Base-by-base conservation (phyloP, 2,797 vertebrate species). In the Philypnodon macrostomus region DNA sequence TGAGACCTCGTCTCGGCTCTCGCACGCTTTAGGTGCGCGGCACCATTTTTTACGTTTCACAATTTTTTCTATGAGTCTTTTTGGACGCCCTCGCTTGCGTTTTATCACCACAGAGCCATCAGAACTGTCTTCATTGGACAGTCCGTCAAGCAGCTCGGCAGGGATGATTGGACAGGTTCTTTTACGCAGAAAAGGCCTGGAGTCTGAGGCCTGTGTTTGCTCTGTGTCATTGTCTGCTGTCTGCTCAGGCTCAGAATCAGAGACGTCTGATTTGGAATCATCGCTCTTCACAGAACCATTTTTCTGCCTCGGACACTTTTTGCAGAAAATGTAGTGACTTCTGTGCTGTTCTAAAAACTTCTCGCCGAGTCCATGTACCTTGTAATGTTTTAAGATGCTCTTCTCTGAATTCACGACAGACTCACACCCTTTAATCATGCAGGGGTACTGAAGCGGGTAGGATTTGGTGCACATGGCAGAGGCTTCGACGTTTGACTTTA, bases 361-460 rank as follows among this genome's bases (percentile, higher is more conserved):
- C 53, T 95, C 95, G 9, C 95, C 93, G 37, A 99, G 86, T 7
- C 96, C 97, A n/a, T 99, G 96, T 35, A 92, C 93, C 39, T 94
- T 87, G 39, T 98, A 99, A 85, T 99, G 96, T 49, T 94, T 94
- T 55, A 97, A 89, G 18, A 97, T 91, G 75, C 92, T 94, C 45
- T 90, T 90, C 75, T 99, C 96, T 0, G 92, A 95, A 32, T 92
- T 94, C 66, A 94, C 91, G 31, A 99, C 92, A 0, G 92, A 94
- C 0, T 93, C 92, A 8, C 96, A 99, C 3, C 95, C 95, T 69
- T 95, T 94, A 61, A 99, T 94, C 96, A 98, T 98, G 62, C 96
- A 99, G 0, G 96, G 95, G 70, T 97, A 99, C 7, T 97, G 96
- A 12, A 94, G 83, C 19, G 91, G 87, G 70, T 90, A 92, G 27